These are phyloP conservation scores for Polietes domitor DNA, from an alignment of 2,888 invertebrate genomes.

Conservation along the genomic window DNA sequence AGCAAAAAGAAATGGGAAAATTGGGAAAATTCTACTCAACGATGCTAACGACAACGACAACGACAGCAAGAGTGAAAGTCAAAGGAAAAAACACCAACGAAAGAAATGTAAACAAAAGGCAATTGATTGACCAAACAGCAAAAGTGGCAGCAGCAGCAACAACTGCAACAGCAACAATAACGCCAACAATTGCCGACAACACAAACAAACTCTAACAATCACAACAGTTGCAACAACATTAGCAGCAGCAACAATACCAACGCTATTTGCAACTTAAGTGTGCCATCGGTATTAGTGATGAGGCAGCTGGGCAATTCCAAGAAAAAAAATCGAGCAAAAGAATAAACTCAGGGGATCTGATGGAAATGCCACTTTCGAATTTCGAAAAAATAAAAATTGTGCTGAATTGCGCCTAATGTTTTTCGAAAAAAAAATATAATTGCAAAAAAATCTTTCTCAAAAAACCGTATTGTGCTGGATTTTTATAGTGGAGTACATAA, in stretches of 20 bases:
- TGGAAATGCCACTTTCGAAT: no score
- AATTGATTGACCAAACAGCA: conserved; percentile 64
- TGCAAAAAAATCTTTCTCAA: no score
- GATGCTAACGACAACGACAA: conserved; percentile 7
- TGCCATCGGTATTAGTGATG: conserved; percentile 57
- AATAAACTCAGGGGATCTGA: no score
- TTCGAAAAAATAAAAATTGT: no score
- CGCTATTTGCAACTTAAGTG: conserved; percentile 40
- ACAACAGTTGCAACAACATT: conserved; percentile 17
- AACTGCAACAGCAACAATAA: conserved; percentile 28
- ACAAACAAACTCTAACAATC: not conserved
- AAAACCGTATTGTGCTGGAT: no score
- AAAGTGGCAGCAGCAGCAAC: conserved; percentile 35
- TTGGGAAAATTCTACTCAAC: conserved; percentile 9
- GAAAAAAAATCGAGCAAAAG: no score
- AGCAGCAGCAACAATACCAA: not conserved
- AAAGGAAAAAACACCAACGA: conserved; percentile 52
- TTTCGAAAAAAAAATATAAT: no score
- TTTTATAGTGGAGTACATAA: no score
- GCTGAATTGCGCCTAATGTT: no score
- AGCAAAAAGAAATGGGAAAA: conserved; percentile 17
- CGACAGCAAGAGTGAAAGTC: conserved; percentile 27
- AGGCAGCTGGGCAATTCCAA: conserved; percentile 50
- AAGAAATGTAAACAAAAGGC: conserved; percentile 48
- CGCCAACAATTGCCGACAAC: conserved; percentile 18